Evolutionary conservation across 2,888 invertebrate genomes (phyloP).

Genomic region (Gastrophysa polygoni): DNA sequence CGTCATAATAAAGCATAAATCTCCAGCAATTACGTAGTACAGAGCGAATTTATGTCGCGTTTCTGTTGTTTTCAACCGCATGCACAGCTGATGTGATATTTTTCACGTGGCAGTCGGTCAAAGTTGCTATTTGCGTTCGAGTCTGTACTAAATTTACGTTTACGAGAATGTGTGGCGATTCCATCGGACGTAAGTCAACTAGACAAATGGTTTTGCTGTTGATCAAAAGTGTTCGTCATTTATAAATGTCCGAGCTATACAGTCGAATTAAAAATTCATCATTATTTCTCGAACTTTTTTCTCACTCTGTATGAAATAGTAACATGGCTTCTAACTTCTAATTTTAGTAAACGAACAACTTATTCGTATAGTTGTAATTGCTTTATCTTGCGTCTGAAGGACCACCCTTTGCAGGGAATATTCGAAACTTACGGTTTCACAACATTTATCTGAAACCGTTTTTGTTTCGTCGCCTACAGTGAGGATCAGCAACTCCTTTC

Average conservation of each 20-base stretch:
- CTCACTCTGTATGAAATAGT: too few species aligned
- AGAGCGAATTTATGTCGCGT: slow-evolving; percentile 22
- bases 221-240: background rate
- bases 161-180: slow-evolving; percentile 41
- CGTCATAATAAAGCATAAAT: slow-evolving; percentile 50
- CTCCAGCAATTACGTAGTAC: slow-evolving; percentile 43
- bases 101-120: slow-evolving; percentile 49
- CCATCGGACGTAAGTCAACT: slow-evolving; percentile 18
- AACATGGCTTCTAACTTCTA: too few species aligned
- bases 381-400: too few species aligned
- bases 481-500: too few species aligned
- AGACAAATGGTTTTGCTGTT: background rate
- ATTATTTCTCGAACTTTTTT: too few species aligned
- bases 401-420: too few species aligned
- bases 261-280: background rate
- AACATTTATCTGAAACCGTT: too few species aligned
- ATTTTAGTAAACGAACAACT: too few species aligned
- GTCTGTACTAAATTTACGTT: slow-evolving; percentile 44
- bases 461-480: too few species aligned
- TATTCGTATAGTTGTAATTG: too few species aligned
- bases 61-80: slow-evolving; percentile 21
- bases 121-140: slow-evolving; percentile 41
- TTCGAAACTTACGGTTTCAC: too few species aligned
- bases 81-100: slow-evolving; percentile 50
- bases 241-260: background rate